These are phyloP conservation scores for Ptychochromis oligacanthus DNA, from an alignment of 2,113 vertebrate species.

Conservation along the genomic window DNA sequence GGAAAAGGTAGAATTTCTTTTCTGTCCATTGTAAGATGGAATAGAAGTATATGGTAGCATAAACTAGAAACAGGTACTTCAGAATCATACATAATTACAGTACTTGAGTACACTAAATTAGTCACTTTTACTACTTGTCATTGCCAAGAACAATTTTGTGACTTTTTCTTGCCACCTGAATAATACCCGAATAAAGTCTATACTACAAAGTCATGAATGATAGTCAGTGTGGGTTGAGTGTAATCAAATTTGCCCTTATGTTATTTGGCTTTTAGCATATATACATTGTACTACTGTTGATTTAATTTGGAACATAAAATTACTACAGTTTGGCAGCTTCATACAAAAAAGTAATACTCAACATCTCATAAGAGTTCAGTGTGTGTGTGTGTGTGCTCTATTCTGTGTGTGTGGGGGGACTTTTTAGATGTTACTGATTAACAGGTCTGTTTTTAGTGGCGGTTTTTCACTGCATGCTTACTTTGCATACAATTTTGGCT, in stretches of 20 bases:
- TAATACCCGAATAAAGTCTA: background rate
- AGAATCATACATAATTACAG: background rate
- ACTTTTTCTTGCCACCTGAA: background rate
- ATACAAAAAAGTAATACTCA: background rate
- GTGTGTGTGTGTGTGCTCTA: background rate
- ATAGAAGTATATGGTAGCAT: background rate
- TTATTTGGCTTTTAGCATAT: background rate
- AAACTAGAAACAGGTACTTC: background rate
- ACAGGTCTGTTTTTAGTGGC: slow-evolving; percentile 43
- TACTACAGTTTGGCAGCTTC: background rate
- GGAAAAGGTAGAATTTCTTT: background rate
- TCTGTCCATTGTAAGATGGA: background rate
- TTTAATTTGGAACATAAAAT: background rate
- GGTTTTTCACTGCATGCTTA: slow-evolving; percentile 41
- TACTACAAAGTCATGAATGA: background rate
- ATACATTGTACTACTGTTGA: background rate
- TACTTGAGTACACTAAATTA: background rate
- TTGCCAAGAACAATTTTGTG: background rate
- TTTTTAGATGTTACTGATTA: slow-evolving; percentile 64
- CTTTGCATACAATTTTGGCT: slow-evolving; percentile 68
- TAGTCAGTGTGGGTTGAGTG: background rate
- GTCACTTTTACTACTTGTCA: background rate
- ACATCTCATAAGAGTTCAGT: background rate
- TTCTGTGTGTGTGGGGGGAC: background rate
- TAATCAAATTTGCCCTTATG: no score